Conservation (phyloP, 2,113 vertebrate species). For the Apteryx mantelli region DNA sequence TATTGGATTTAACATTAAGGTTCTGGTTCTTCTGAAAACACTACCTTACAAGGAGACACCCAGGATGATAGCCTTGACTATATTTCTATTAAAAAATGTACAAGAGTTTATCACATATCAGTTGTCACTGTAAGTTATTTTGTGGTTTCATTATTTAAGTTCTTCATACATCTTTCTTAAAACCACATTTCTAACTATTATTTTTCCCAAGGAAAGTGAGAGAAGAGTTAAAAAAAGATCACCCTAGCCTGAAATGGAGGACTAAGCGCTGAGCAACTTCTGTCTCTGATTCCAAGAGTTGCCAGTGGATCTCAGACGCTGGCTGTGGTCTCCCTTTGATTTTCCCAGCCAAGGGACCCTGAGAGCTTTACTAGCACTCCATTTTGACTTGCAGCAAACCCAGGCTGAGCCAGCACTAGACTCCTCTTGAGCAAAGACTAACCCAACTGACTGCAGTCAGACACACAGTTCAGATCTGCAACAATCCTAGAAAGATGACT, state of each 20-base stretch:
- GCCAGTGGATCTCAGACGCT: rapidly evolving
- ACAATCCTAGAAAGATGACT: neutral
- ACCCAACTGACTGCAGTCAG: neutral
- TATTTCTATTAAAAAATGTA: neutral
- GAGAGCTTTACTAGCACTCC: neutral
- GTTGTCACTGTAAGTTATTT: neutral
- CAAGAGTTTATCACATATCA: neutral
- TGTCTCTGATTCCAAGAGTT: neutral
- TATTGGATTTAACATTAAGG: neutral
- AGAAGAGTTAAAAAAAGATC: neutral
- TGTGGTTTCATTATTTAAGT: neutral
- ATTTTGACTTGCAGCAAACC: neutral
- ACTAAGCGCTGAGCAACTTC: neutral
- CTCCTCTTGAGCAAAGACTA: neutral
- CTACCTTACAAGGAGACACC: slow-evolving; percentile 55
- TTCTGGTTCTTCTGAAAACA: neutral
- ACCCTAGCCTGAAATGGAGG: neutral
- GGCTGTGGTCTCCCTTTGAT: rapidly evolving
- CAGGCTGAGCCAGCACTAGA: neutral
- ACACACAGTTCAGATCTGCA: neutral
- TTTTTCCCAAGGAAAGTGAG: neutral
- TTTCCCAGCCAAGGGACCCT: neutral
- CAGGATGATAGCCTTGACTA: neutral
- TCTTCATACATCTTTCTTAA: neutral
- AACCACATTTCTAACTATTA: neutral